A percentile compares a stretch with the other conserved stretches of the same genome.
Conservation (phyloP, 2,113 vertebrate species). For the Malurus melanocephalus region DNA sequence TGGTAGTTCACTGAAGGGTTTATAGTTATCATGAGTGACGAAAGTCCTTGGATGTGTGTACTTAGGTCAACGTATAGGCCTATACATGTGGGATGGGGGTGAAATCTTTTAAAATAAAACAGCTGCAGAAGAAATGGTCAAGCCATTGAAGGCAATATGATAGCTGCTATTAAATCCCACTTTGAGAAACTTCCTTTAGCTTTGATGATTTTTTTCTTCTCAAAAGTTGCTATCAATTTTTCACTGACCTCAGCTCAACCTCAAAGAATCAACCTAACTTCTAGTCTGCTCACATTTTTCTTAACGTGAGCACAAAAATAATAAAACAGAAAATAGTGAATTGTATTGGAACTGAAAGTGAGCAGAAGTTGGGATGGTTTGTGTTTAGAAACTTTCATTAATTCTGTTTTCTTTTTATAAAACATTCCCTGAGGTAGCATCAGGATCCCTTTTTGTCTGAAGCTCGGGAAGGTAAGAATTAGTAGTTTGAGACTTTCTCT, state of each 20-base stretch:
- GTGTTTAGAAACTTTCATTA: neutral
- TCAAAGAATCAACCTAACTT: conserved; percentile 55
- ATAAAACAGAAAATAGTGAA: neutral
- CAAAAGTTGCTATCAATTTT: conserved; percentile 73
- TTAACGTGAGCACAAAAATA: neutral
- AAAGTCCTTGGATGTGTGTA: conserved; percentile 42
- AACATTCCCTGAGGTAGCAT: neutral
- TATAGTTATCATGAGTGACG: conserved; percentile 60
- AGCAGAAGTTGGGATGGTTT: neutral
- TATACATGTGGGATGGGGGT: conserved; percentile 31
- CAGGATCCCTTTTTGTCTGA: neutral
- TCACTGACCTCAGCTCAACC: conserved; percentile 68
- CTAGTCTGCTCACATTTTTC: conserved; percentile 34
- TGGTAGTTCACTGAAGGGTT: conserved; percentile 63
- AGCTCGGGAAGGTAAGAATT: neutral
- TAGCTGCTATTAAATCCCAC: conserved; percentile 77
- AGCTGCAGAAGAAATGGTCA: conserved; percentile 70
- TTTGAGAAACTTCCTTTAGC: conserved; percentile 69
- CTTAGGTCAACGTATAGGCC: conserved; percentile 46
- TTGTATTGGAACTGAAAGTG: neutral
- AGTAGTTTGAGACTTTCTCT: neutral
- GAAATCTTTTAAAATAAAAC: conserved; percentile 76
- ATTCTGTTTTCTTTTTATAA: neutral
- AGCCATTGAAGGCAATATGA: conserved; percentile 68
- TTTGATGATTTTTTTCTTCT: conserved; percentile 77